phyloP scores from a whole-genome alignment of 2,888 invertebrate genomes.

The Amitus sp. region DNA sequence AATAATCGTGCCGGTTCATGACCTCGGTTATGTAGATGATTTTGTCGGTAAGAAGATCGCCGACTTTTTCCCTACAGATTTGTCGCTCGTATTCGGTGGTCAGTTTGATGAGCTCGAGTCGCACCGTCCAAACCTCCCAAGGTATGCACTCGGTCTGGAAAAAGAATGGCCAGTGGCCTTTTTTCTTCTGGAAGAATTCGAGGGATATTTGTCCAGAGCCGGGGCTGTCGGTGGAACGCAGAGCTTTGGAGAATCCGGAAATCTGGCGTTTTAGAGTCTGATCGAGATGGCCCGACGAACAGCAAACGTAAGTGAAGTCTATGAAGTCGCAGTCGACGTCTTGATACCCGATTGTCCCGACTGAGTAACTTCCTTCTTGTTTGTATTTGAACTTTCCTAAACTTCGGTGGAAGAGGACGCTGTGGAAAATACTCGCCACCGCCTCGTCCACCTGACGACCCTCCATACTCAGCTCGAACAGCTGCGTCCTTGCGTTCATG shows the following conservation, averaged over 20 bases:
- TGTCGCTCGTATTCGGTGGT: slow-evolving; percentile 89
- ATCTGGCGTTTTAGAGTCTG: slow-evolving; percentile 80
- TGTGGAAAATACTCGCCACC: slow-evolving; percentile 90
- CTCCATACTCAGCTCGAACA: slow-evolving; percentile 86
- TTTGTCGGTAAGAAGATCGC: slow-evolving; percentile 90
- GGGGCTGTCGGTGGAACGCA: slow-evolving; percentile 77
- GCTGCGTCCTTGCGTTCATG: slow-evolving; percentile 85
- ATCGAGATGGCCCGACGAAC: slow-evolving; percentile 83
- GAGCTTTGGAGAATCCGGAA: slow-evolving; percentile 79
- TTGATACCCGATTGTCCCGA: slow-evolving; percentile 94
- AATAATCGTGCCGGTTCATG: slow-evolving; percentile 95
- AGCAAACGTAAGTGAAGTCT: slow-evolving; percentile 97
- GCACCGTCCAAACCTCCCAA: slow-evolving; percentile 99
- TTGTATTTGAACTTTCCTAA: slow-evolving; percentile 94
- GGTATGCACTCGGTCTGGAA: slow-evolving; percentile 92
- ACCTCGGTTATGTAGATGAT: slow-evolving; percentile 94
- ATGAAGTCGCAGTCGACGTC: slow-evolving; percentile 99
- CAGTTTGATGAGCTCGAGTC: slow-evolving; percentile 87
- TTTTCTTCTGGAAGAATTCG: slow-evolving; percentile 94
- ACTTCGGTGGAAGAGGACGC: slow-evolving; percentile 89
- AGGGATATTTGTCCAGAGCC: slow-evolving; percentile 86
- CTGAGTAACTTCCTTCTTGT: slow-evolving; percentile 93
- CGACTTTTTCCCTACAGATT: slow-evolving; percentile 86
- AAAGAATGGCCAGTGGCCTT: slow-evolving; percentile 78
- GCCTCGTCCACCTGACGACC: slow-evolving; percentile 93